These are phyloP conservation scores for Prionailurus viverrinus DNA, from an alignment of 2,113 vertebrate genomes.

Conservation along the genomic window DNA sequence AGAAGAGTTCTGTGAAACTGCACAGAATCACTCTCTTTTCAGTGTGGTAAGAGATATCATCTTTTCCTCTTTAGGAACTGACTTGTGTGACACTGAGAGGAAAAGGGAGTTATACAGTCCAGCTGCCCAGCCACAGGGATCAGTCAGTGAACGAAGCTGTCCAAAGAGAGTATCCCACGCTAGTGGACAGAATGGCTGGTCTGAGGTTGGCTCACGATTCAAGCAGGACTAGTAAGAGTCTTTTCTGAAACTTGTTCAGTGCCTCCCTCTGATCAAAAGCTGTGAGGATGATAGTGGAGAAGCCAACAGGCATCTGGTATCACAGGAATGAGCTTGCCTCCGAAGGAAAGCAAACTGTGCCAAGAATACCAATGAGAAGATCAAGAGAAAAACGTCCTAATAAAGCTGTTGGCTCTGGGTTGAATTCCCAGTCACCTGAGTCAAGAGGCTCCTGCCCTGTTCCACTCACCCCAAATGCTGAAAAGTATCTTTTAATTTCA, in stretches of 20 bases:
- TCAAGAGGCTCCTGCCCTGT: background rate
- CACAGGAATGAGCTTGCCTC: background rate
- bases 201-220: background rate
- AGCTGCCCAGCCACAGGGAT: background rate
- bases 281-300: background rate
- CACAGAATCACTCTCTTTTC: background rate
- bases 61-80: background rate
- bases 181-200: background rate
- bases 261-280: background rate
- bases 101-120: background rate
- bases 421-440: background rate
- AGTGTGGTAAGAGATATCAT: background rate
- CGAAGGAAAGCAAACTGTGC: background rate
- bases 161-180: rapidly evolving
- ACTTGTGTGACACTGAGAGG: background rate
- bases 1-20: background rate
- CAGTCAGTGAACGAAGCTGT: background rate
- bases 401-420: background rate
- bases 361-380: background rate
- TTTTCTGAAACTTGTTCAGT: background rate
- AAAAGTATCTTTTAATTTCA: background rate
- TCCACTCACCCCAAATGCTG: background rate
- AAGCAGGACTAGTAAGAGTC: background rate
- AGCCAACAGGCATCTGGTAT: background rate
- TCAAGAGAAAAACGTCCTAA: background rate